Conservation (phyloP, 2,797 vertebrate genomes). For the Poecilia velifera region DNA sequence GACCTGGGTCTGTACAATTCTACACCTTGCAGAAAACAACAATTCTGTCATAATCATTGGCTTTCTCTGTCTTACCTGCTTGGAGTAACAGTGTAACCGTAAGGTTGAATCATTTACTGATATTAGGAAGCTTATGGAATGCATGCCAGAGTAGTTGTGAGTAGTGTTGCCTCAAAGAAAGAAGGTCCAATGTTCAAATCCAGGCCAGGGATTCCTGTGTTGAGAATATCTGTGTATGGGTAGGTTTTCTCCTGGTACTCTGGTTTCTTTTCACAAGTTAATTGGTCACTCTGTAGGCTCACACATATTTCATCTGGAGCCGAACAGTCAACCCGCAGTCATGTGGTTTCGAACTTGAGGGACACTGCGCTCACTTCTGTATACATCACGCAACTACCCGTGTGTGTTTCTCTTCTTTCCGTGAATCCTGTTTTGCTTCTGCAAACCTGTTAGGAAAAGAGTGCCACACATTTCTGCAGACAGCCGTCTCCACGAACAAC, state of each 20-base stretch:
- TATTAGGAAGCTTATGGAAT: neutral
- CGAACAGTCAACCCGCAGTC: too few species aligned
- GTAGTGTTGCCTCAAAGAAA: neutral
- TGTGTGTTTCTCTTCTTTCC: too few species aligned
- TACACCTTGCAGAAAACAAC: constrained; percentile 19
- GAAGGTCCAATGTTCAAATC: neutral
- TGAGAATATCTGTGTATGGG: neutral
- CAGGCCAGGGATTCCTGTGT: neutral
- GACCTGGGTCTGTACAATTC: constrained; percentile 1
- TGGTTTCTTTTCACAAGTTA: neutral
- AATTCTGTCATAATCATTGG: constrained; percentile 14
- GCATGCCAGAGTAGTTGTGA: neutral
- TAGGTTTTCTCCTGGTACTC: neutral
- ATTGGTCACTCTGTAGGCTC: neutral
- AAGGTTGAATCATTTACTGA: neutral
- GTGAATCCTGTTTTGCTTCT: too few species aligned
- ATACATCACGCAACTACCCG: too few species aligned
- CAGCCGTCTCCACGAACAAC: too few species aligned
- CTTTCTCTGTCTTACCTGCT: constrained; percentile 18
- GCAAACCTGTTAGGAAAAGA: too few species aligned
- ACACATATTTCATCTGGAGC: too few species aligned
- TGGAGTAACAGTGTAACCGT: constrained; percentile 3
- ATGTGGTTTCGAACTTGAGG: too few species aligned
- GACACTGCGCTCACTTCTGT: too few species aligned
- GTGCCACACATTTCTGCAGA: too few species aligned